Conservation (phyloP, 2,888 invertebrate genomes). For the Aphidius colemani region DNA sequence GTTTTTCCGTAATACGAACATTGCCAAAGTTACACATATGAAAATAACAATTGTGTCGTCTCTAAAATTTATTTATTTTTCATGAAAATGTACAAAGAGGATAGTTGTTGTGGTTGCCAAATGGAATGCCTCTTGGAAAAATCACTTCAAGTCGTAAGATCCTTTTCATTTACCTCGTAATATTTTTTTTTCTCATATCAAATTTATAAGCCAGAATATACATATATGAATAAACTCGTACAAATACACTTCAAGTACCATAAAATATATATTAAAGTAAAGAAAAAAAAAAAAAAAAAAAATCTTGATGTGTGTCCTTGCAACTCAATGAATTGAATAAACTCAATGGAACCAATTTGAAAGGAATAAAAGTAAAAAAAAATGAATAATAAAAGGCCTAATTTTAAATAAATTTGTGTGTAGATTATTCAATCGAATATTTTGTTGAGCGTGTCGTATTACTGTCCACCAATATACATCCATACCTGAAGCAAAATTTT, state of each 20-base stretch:
- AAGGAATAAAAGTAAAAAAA: background rate
- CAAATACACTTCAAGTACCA: no score
- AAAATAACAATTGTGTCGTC: constrained; percentile 2
- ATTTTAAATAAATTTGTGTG: constrained; percentile 49
- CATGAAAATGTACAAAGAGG: constrained; percentile 20
- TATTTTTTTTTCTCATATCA: no score
- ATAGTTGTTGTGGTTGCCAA: constrained; percentile 8
- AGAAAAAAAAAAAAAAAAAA: no score
- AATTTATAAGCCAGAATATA: no score
- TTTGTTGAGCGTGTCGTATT: constrained; percentile 50
- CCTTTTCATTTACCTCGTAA: background rate
- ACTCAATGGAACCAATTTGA: background rate
- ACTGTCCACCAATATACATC: constrained; percentile 41
- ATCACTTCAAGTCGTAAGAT: background rate
- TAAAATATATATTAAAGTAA: no score
- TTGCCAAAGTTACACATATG: no score
- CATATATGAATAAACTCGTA: no score
- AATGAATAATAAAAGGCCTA: constrained; percentile 35
- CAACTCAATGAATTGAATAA: constrained; percentile 20
- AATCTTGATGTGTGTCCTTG: constrained; percentile 10
- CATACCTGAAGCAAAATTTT: constrained; percentile 30
- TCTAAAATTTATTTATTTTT: constrained; percentile 35
- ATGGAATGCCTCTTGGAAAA: constrained; percentile 1
- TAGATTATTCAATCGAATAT: constrained; percentile 37
- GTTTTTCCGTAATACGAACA: background rate